Base-by-base conservation (phyloP, 2,113 vertebrate species). In the Serilophus lunatus region DNA sequence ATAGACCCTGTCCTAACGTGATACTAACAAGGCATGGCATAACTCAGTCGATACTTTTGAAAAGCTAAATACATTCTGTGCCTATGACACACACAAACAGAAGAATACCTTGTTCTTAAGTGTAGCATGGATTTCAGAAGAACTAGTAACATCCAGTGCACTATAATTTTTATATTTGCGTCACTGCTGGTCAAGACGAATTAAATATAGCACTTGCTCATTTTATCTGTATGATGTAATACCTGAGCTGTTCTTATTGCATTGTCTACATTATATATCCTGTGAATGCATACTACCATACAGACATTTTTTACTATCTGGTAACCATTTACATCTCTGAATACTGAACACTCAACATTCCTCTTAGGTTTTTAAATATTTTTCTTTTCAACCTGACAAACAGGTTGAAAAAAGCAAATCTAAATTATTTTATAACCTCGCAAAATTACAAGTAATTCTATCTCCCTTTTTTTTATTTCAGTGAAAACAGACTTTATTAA, bases 21-120 rank as follows among this genome's bases (percentile, higher is more conserved):
- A 96, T 89, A 80, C 96, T 97, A 97, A 98, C 95, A 98, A 97
- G 96, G 88, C 77, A 96, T 93, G 85, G 82, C 83, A 96, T 93
- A 97, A 96, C 86, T 95, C 82, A 91, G 90, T 45, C 50, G 79
- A 94, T 94, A 97, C 81, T 91, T 40, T 93, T 82, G 93, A 96
- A 97, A 97, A 96, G 93, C 88, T 57, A 95, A 70, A 71, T 95
- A 92, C 77, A 93, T 93, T 81, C 94, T 57, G 26, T 88, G 81
- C 81, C 44, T 93, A 84, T 51, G 80, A 92, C 42, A 76, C 20
- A 51, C 12, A 92, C 8, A 18, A 63, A 82, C 36, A 91, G 20
- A 64, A 93, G 10, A 79, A 57, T 79, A 92, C 20, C 68, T 84
- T 78, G 54, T 60, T 92, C 82, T 77, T 86, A 92, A 72, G 38